Base-by-base conservation (phyloP, 2,113 vertebrate genomes). In the Laticauda colubrina region DNA sequence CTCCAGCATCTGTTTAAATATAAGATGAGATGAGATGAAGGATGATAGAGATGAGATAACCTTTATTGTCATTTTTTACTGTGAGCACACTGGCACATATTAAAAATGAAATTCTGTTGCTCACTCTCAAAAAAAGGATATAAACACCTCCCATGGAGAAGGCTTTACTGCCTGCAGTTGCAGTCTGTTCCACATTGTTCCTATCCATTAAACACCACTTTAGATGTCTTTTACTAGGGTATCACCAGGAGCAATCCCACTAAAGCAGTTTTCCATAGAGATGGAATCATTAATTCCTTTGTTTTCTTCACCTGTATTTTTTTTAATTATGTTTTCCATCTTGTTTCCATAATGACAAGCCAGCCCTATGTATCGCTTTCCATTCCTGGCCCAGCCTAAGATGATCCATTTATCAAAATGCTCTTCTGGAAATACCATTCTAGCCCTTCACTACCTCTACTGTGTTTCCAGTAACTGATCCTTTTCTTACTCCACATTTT, bases 241-340 rank as follows among this genome's bases (percentile, higher is more conserved):
- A 55, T 3, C 34, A 85, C 51, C 29, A 59, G 39, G 1, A 18
- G 12, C 1, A 8, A 15, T 39, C 61, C 51, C 48, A 26, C 34
- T 43, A 69, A 75, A 89, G 48, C n/a, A 75, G 11, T 39, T 86
- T 86, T 23, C 15, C 29, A 18, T 43, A 48, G 18, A 48, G 15
- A 12, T 20, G 0, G n/a, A n/a, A 87, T 9, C 18, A 34, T 86
- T 51, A 51, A 61, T 86, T 48, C 55, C 86, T 54, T 61, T 87
- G n/a, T 54, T 90, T 90, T 26, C 88, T 54, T 93, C 88, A 89
- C 12, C 26, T 8, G 4, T 85, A 88, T 59, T 89, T 88, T 43
- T 87, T 88, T 39, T 88, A 9, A 51, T 85, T 56, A 34, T 87
- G 88, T 64, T 85, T 75, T 92, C 94, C 91, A 92, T 94, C 85